These are phyloP conservation scores for human (Homo sapiens) DNA, from an alignment of 2,113 vertebrate species.

Conservation along the genomic window DNA sequence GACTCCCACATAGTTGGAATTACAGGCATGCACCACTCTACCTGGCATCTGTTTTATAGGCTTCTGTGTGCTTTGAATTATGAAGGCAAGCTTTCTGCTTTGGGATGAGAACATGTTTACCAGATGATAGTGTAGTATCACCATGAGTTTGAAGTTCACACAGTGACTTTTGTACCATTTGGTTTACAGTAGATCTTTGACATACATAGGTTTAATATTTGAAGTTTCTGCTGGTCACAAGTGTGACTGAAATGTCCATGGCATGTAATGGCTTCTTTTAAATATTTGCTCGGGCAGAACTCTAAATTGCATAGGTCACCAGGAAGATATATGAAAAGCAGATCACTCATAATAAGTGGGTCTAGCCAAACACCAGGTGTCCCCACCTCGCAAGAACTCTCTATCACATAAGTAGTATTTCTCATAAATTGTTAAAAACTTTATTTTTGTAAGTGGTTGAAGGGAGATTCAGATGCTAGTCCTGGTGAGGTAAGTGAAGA, in stretches of 20 bases:
- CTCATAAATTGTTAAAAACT: neutral
- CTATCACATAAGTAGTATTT: neutral
- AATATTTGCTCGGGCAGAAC: neutral
- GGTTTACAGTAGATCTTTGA: neutral
- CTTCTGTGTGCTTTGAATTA: neutral
- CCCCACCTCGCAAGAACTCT: fast-evolving
- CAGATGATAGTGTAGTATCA: neutral
- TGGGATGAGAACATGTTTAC: neutral
- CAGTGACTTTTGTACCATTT: neutral
- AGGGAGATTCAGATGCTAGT: neutral
- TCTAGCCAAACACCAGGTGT: neutral
- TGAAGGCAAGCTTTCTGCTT: neutral
- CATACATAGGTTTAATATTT: neutral
- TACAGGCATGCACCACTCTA: neutral
- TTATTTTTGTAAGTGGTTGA: neutral
- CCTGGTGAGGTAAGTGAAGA: neutral
- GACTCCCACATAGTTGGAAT: neutral
- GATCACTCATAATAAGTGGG: neutral
- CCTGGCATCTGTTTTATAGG: neutral
- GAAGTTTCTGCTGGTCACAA: neutral
- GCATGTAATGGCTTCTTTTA: neutral
- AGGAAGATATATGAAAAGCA: neutral
- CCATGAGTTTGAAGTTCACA: neutral
- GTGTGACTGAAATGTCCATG: neutral
- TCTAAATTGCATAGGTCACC: neutral